These are phyloP conservation scores for Drosophila novamexicana DNA, from an alignment of 1,140 invertebrate genomes.

Conservation along the genomic window DNA sequence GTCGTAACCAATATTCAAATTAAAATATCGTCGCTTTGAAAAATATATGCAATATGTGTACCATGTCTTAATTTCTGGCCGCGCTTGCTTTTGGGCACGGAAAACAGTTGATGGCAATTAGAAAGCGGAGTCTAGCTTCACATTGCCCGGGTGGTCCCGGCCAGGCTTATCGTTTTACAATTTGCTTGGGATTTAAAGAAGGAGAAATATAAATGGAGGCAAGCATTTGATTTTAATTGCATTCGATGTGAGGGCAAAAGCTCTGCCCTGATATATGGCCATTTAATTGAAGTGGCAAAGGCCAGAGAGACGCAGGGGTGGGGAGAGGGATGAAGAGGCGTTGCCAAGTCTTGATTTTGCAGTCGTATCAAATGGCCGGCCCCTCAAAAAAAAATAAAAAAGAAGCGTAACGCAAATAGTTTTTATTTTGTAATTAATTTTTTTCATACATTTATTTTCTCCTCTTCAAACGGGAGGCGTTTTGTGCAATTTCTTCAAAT, in stretches of 20 bases:
- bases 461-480: constrained; percentile 27
- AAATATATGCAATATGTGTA: too few species aligned
- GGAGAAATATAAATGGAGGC: constrained; percentile 44
- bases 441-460: constrained; percentile 7
- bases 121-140: too few species aligned
- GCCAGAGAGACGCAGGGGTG: neutral
- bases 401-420: constrained; percentile 45
- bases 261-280: constrained; percentile 67
- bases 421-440: constrained; percentile 40
- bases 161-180: constrained; percentile 70
- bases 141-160: constrained; percentile 21
- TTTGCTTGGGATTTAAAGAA: constrained; percentile 71
- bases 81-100: too few species aligned
- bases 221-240: constrained; percentile 78
- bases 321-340: constrained; percentile 1
- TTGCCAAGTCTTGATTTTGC: too few species aligned
- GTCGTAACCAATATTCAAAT: too few species aligned
- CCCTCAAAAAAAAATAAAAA: constrained; percentile 27
- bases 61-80: too few species aligned
- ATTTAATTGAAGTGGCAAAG: constrained; percentile 79
- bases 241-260: constrained; percentile 64
- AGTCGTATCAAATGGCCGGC: constrained; percentile 58
- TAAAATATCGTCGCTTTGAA: too few species aligned
- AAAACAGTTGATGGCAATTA: too few species aligned
- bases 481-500: constrained; percentile 25